These are phyloP conservation scores for Muntiacus muntjak DNA, from an alignment of 2,113 vertebrate genomes.

Conservation along the genomic window DNA sequence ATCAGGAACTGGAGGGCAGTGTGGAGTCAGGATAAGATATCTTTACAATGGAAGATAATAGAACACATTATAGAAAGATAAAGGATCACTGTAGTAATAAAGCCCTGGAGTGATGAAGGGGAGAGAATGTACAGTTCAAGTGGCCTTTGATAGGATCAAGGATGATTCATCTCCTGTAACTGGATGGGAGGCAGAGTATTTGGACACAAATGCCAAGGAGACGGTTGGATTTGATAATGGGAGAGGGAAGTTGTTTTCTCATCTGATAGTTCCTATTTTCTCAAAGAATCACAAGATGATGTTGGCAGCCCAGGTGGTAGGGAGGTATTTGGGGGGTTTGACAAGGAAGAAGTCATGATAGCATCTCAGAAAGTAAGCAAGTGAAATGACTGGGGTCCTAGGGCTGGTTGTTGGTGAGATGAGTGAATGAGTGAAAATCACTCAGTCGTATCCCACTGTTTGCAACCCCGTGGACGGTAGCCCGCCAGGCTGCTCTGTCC, in stretches of 20 bases:
- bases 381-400: not conserved
- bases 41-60: not conserved
- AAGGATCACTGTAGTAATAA: not conserved
- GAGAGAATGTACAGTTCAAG: not conserved
- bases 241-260: not conserved
- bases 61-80: not conserved
- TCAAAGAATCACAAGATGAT: not conserved
- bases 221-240: not conserved
- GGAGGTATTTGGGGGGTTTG: not conserved
- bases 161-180: not conserved
- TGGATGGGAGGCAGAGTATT: not conserved
- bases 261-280: not conserved
- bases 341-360: not conserved
- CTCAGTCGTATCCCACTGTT: rapidly evolving
- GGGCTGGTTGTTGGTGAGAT: not conserved
- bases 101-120: not conserved
- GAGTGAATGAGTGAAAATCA: not conserved
- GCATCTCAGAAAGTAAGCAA: not conserved
- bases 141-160: not conserved
- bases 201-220: not conserved
- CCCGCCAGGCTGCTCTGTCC: not conserved
- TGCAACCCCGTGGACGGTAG: not conserved
- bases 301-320: not conserved
- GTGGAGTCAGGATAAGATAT: not conserved
- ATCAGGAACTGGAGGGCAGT: not conserved